Evolutionary conservation across 2,888 invertebrate species (phyloP).

Genomic region (Nasonovia ribisnigri): DNA sequence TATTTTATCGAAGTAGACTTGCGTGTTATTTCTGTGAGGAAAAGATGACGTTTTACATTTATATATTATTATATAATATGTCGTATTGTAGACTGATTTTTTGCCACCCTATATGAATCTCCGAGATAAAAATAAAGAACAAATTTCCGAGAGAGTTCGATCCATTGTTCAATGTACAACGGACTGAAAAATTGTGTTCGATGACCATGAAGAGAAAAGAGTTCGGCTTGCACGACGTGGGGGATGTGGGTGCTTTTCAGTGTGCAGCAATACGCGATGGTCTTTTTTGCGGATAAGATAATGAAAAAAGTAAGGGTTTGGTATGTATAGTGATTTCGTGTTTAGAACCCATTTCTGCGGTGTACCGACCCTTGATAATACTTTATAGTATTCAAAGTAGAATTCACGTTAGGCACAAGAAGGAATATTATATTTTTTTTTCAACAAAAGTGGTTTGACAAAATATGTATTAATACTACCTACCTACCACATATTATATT

Average conservation of each 20-base stretch:
- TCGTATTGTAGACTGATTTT: background rate
- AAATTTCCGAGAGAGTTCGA: constrained; percentile 24
- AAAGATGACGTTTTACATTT: constrained; percentile 1
- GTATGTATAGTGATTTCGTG: constrained; percentile 37
- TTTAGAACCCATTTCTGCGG: constrained; percentile 45
- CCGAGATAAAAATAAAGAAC: constrained; percentile 26
- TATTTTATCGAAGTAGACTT: background rate
- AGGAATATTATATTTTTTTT: background rate
- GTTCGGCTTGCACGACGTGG: background rate
- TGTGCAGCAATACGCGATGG: constrained; percentile 24
- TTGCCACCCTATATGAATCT: constrained; percentile 26
- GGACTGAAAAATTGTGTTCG: constrained; percentile 60
- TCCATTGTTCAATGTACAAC: constrained; percentile 48
- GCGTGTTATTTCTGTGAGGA: background rate
- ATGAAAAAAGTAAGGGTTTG: constrained; percentile 51
- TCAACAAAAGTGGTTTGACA: background rate
- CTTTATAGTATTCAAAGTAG: background rate
- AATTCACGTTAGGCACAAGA: background rate
- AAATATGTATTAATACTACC: background rate
- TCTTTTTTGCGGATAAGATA: constrained; percentile 63
- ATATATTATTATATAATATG: background rate
- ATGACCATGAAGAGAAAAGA: constrained; percentile 45
- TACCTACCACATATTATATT: background rate
- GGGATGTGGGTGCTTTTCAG: constrained; percentile 36
- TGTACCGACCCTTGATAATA: background rate